Evolutionary conservation across 1,140 invertebrate species (phyloP).

Genomic region (Stegodyphus dumicola): DNA sequence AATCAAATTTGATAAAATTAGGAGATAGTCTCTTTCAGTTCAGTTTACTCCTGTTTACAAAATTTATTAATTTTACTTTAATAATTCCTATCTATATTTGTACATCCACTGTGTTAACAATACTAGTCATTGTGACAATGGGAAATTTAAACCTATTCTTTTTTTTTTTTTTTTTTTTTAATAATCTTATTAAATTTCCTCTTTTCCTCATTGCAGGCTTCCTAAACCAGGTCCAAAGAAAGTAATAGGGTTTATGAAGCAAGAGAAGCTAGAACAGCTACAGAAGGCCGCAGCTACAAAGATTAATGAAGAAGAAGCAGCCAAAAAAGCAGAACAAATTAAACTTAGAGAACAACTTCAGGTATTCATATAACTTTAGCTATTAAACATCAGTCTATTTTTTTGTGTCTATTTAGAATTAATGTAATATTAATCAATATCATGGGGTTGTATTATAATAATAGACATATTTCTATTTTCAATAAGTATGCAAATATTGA

Average conservation of each 20-base stretch:
- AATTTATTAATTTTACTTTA: too few relatives aligned
- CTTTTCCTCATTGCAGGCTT: background rate
- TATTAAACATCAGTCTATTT: background rate
- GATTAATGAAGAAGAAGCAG: conserved; percentile 5
- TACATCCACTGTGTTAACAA: too few relatives aligned
- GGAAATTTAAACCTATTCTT: too few relatives aligned
- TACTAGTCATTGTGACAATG: too few relatives aligned
- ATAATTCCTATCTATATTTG: too few relatives aligned
- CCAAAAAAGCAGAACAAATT: background rate
- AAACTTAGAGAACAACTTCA: conserved; percentile 20
- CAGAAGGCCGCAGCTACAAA: background rate
- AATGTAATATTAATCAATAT: background rate
- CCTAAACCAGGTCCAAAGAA: conserved; percentile 2
- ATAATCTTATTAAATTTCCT: too few relatives aligned
- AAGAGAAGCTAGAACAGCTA: conserved; percentile 21
- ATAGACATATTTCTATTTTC: background rate
- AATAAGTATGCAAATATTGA: background rate
- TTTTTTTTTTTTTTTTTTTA: too few relatives aligned
- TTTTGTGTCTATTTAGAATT: background rate
- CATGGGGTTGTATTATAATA: background rate
- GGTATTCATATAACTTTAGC: background rate
- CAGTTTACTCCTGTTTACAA: too few relatives aligned
- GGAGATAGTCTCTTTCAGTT: too few relatives aligned
- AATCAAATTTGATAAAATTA: too few relatives aligned
- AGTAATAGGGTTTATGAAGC: conserved; percentile 18